Conservation (phyloP, 2,113 vertebrate species). For the Charina bottae region DNA sequence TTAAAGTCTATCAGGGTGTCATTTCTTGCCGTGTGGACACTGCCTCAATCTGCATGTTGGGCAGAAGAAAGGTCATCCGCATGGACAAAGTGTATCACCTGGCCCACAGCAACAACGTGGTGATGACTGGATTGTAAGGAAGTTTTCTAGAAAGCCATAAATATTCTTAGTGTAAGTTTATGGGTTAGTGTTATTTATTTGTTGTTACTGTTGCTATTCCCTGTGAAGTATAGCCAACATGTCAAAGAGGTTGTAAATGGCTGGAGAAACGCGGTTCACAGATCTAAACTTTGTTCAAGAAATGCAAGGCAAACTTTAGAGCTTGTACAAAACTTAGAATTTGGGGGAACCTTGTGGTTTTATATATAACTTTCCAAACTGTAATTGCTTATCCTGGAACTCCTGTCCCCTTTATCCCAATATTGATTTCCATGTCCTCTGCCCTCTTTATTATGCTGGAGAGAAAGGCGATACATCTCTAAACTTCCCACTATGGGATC, state of each 20-base stretch:
- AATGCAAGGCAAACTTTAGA: not conserved
- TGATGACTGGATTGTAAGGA: not conserved
- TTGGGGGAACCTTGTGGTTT: not conserved
- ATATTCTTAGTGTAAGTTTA: constrained; percentile 43
- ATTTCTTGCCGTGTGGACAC: not conserved
- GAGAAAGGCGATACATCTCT: too few relatives aligned
- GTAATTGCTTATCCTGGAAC: not conserved
- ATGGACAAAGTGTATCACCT: not conserved
- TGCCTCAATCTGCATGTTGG: not conserved
- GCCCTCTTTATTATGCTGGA: not conserved
- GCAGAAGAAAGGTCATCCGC: not conserved
- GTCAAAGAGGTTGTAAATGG: not conserved
- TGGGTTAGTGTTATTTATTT: constrained; percentile 1
- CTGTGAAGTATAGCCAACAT: constrained; percentile 30
- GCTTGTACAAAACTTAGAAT: not conserved
- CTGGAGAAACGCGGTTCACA: not conserved
- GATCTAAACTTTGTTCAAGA: not conserved
- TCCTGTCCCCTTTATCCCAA: not conserved
- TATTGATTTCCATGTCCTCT: not conserved
- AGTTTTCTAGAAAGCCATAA: constrained; percentile 62
- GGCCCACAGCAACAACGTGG: too few relatives aligned
- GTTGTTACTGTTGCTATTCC: constrained; percentile 41
- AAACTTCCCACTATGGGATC: too few relatives aligned
- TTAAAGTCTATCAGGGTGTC: accelerated
- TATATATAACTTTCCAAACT: too few relatives aligned